Base-by-base conservation (phyloP, 2,113 vertebrate genomes). In the Bubo bubo region DNA sequence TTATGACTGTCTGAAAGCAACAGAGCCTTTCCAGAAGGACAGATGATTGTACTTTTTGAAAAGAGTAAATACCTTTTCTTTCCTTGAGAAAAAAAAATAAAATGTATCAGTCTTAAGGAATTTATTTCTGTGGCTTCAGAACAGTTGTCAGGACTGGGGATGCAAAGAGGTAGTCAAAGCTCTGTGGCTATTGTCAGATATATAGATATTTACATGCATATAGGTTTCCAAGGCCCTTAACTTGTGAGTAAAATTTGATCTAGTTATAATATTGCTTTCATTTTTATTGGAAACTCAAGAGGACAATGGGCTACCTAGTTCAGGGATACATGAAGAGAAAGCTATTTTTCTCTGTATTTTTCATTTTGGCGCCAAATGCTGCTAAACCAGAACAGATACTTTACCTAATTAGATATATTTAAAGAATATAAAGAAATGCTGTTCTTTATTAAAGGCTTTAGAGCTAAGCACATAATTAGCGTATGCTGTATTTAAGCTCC, bases 361-460 rank as follows among this genome's bases (percentile, higher is more conserved):
- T 91, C 26, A 53, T 71, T 92, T 47, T 88, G 28, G 4, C 88
- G 93, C 74, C 92, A 97, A 92, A 62, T 47, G 60, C 4, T 1
- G 58, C 64, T 92, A 90, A 96, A 94, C 30, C n/a, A 85, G 86
- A 86, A 79, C 59, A 95, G 55, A 90, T 70, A 83, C 28, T 73
- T 93, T 73, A 60, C 63, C n/a, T 94, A 80, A 95, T 94, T 95
- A 94, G 68, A 66, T 77, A 62, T 66, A 94, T 92, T 95, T 94
- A 86, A 96, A 86, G 8, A 94, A 90, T 92, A 94, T 92, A 86
- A 96, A 86, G 8, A 94, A 90, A 84, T 86, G 11, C 15, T 92
- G 95, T 90, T 79, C 86, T 95, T 86, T 86, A 95, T 88, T 95
- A 95, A 96, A 95, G 86, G 72, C 76, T 95, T 97, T 92, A 91